These are phyloP conservation scores for Upupa epops DNA, from an alignment of 2,113 vertebrate species.

Conservation along the genomic window DNA sequence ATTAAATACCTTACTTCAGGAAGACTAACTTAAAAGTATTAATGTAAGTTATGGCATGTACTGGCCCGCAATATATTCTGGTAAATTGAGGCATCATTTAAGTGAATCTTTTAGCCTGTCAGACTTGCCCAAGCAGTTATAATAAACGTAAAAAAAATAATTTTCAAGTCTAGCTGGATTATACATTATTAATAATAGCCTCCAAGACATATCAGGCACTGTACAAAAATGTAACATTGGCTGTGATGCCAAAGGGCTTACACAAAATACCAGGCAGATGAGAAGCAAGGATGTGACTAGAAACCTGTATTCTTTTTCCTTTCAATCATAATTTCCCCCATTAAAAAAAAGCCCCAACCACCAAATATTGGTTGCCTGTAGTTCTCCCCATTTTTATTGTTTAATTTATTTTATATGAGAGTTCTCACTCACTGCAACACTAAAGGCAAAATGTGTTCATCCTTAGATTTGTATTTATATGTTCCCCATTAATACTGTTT, in stretches of 20 bases:
- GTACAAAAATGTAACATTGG: neutral
- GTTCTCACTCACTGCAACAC: neutral
- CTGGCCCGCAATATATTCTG: neutral
- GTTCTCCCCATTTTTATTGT: neutral
- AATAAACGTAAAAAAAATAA: constrained; percentile 6
- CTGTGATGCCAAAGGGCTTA: neutral
- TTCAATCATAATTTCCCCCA: neutral
- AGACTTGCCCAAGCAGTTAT: neutral
- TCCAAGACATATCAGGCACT: neutral
- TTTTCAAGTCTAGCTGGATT: constrained; percentile 6
- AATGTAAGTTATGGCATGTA: neutral
- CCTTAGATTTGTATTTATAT: neutral
- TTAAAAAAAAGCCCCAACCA: neutral
- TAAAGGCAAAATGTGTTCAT: neutral
- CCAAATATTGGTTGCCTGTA: neutral
- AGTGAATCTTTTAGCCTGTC: constrained; percentile 14
- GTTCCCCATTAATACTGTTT: neutral
- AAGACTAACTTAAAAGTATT: neutral
- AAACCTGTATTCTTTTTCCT: neutral
- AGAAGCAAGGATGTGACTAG: neutral
- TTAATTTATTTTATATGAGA: neutral
- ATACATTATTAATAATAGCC: constrained; percentile 49
- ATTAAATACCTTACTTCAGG: neutral
- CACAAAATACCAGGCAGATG: neutral
- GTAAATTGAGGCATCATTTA: neutral